Base-by-base conservation (phyloP, 2,888 invertebrate genomes). In the Eulithis testata region DNA sequence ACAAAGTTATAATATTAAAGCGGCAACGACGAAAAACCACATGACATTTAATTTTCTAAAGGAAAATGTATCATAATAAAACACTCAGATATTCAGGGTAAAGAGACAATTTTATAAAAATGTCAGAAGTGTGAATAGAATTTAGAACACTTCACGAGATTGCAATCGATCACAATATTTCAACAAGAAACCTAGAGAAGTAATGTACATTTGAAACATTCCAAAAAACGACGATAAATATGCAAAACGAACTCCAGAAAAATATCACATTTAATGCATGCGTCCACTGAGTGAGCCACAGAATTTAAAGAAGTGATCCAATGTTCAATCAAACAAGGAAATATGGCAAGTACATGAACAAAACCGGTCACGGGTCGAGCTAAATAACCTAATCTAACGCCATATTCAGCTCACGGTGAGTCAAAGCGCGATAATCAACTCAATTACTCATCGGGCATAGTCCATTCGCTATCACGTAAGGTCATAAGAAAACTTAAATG, bases 141-240 rank as follows among this genome's bases (percentile, higher is more conserved):
- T 64, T 64, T 45, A 3, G 50, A 61, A 67, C 69, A 65, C 71
- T 68, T 65, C 56, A 62, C 63, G 45, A 63, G 63, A 69, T 71
- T 71, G 66, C 68, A 66, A 53, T 50, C 40, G 54, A 61, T 54
- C 65, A 63, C 49, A 57, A 57, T 61, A 67, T 69, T 67, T 63
- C 61, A 54, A 53, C 58, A 60, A 63, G 8, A 40, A 9, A 8
- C 47, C 37, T 49, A 44, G 27, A 27, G 21, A 31, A 11, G 36
- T n/a, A n/a, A n/a, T n/a, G n/a, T 40, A n/a, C 50, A 43, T 50
- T 50, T 40, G 40, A 14, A 12, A 58, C 21, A 4, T 49, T 50
- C 3, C 40, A 37, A 37, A 14, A 37, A 9, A 4, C 6, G 53
- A 36, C 12, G 3, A n/a, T n/a, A 51, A 51, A 51, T 21, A 21